Conservation (phyloP, 2,113 vertebrate genomes). For the Scortum barcoo region DNA sequence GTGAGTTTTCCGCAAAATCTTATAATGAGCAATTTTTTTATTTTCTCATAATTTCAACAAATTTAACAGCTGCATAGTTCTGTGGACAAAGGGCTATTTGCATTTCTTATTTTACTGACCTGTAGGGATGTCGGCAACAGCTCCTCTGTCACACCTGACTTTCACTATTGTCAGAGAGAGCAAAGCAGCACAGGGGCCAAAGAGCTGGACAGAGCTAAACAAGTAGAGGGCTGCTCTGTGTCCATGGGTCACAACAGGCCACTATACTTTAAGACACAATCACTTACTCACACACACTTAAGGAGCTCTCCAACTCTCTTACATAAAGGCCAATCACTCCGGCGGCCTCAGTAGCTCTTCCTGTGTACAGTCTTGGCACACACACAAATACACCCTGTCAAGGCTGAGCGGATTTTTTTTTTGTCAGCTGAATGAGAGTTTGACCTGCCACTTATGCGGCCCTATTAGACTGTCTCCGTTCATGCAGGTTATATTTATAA, state of each 20-base stretch:
- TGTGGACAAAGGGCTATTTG: too few species aligned
- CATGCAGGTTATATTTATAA: slow-evolving; percentile 65
- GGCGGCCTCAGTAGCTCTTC: slow-evolving; percentile 45
- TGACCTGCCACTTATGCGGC: slow-evolving; percentile 28
- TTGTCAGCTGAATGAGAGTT: slow-evolving; percentile 35
- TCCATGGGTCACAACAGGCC: slow-evolving; percentile 12
- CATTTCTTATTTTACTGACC: too few species aligned
- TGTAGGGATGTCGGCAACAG: too few species aligned
- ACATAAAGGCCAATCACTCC: slow-evolving; percentile 53
- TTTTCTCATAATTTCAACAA: not conserved
- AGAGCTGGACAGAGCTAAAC: not conserved
- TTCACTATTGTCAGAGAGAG: not conserved
- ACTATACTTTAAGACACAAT: slow-evolving; percentile 30
- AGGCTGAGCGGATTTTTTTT: slow-evolving; percentile 15
- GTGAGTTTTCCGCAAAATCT: not conserved
- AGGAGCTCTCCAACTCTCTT: slow-evolving; percentile 52
- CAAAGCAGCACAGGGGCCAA: not conserved
- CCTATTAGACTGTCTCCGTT: slow-evolving; percentile 43
- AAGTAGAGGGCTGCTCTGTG: slow-evolving; percentile 5
- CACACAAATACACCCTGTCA: slow-evolving; percentile 11
- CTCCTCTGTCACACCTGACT: not conserved
- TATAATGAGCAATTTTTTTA: not conserved
- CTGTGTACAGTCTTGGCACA: slow-evolving; percentile 46
- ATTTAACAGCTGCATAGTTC: too few species aligned
- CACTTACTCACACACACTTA: slow-evolving; percentile 45